A percentile compares a stretch with the other conserved stretches of the same genome.
Conservation (phyloP, 2,113 vertebrate genomes). For the Clarias batrachus region DNA sequence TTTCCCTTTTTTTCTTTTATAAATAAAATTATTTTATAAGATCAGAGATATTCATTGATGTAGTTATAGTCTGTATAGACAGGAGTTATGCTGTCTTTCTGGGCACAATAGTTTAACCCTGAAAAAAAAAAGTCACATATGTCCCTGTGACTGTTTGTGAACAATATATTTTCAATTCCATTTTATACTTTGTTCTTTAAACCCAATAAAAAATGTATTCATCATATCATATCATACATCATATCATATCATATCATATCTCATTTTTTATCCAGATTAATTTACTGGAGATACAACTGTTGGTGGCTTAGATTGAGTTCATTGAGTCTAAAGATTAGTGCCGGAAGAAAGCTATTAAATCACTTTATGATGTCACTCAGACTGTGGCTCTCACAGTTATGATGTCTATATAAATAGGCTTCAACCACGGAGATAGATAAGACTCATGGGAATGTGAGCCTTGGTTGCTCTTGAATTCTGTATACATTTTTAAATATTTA, state of each 20-base stretch:
- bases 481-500: conserved; percentile 13
- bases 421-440: conserved; percentile 33
- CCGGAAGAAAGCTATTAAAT: conserved; percentile 25
- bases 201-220: neutral
- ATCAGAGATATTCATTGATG: no score
- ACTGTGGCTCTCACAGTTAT: conserved; percentile 34
- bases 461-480: conserved; percentile 1
- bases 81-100: neutral
- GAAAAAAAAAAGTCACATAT: neutral
- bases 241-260: neutral
- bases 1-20: no score
- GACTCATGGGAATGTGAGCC: neutral
- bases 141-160: neutral
- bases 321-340: conserved; percentile 24
- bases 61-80: neutral
- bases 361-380: conserved; percentile 20
- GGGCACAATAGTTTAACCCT: neutral
- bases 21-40: no score
- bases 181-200: conserved; percentile 26
- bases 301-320: conserved; percentile 24
- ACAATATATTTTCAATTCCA: neutral
- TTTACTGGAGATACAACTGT: conserved; percentile 19
- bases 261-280: conserved; percentile 25
- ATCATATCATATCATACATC: neutral
- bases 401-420: conserved; percentile 32